These are phyloP conservation scores for Catharus bicknelli DNA, from an alignment of 2,113 vertebrate genomes.

Conservation along the genomic window DNA sequence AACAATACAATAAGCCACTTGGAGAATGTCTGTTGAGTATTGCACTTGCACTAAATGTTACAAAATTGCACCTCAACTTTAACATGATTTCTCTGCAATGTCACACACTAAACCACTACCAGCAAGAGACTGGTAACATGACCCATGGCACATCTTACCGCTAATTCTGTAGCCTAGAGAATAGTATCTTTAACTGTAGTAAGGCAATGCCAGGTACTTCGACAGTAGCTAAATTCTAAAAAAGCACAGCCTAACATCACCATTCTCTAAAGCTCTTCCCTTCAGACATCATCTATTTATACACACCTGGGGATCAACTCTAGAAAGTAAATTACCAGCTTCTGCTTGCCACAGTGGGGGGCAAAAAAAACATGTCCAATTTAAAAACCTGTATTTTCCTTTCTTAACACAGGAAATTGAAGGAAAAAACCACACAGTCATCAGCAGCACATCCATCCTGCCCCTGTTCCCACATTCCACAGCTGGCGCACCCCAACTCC, in stretches of 20 bases:
- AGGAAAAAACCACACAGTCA: not conserved
- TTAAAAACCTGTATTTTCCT: not conserved
- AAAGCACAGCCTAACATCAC: not conserved
- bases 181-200: not conserved
- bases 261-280: not conserved
- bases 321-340: slow-evolving; percentile 9
- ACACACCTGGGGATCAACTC: not conserved
- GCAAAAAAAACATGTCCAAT: not conserved
- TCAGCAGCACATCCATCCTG: not conserved
- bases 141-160: not conserved
- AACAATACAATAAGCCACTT: not conserved
- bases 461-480: fast-evolving
- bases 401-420: not conserved
- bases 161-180: not conserved
- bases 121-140: not conserved
- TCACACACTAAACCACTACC: not conserved
- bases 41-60: not conserved
- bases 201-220: not conserved
- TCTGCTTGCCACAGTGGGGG: not conserved
- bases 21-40: not conserved
- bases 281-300: not conserved
- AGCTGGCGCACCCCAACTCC: not conserved
- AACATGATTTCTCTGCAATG: not conserved
- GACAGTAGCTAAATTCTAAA: not conserved
- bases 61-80: not conserved